Evolutionary conservation across 2,888 invertebrate genomes (phyloP).

Genomic region (Argyra leucocephala): DNA sequence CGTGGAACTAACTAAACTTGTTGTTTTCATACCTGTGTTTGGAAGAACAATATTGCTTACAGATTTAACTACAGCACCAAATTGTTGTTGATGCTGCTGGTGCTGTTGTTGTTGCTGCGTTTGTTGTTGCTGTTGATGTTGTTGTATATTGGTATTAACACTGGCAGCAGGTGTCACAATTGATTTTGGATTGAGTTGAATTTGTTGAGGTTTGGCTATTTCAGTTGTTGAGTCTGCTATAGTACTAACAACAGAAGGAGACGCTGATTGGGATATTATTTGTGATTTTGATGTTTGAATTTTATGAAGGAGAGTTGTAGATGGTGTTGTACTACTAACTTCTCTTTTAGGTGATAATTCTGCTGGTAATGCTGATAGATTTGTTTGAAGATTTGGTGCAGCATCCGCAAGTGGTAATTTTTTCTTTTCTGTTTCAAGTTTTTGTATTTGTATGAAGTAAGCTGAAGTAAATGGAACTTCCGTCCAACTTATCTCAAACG

Average conservation of each 20-base stretch:
- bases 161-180: not conserved
- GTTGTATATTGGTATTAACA: too few relatives aligned
- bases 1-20: conserved; percentile 1
- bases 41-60: not conserved
- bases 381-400: not conserved
- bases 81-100: too few relatives aligned
- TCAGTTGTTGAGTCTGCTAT: conserved; percentile 7
- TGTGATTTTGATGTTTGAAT: not conserved
- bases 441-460: conserved; percentile 63
- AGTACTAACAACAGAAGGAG: conserved; percentile 3
- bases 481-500: conserved; percentile 84
- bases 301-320: not conserved
- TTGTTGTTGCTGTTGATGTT: too few relatives aligned
- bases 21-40: not conserved
- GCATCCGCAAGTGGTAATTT: not conserved
- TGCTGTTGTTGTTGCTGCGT: not conserved
- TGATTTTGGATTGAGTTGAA: not conserved
- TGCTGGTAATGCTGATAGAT: not conserved
- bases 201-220: not conserved
- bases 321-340: not conserved
- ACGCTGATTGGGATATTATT: not conserved
- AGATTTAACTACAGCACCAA: not conserved
- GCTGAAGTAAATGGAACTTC: conserved; percentile 74
- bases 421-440: conserved; percentile 25
- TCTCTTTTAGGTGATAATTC: not conserved